Percentiles rank a stretch among this genome's conserved stretches.
These are phyloP conservation scores for Lydus trimaculatus DNA, from an alignment of 2,888 invertebrate genomes.

Conservation along the genomic window DNA sequence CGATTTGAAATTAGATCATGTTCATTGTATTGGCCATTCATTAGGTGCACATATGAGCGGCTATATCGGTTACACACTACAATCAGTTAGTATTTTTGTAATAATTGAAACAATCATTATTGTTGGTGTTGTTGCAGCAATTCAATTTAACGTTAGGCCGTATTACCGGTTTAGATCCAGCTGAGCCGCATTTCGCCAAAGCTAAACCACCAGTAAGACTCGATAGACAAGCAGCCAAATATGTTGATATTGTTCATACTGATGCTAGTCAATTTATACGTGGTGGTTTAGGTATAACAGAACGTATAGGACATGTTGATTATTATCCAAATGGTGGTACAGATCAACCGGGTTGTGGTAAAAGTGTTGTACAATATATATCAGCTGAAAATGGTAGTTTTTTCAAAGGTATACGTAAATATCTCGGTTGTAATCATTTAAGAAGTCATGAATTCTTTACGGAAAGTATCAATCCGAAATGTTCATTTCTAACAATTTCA, in stretches of 20 bases:
- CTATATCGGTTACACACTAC: slow-evolving; percentile 80
- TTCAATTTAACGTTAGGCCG: slow-evolving; percentile 76
- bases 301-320: slow-evolving; percentile 87
- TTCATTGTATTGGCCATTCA: slow-evolving; percentile 88
- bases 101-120: background rate
- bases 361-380: slow-evolving; percentile 70
- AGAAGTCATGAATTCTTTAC: slow-evolving; percentile 83
- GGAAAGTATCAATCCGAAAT: slow-evolving; percentile 80
- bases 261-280: slow-evolving; percentile 81
- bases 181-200: slow-evolving; percentile 88
- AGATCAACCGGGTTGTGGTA: slow-evolving; percentile 75
- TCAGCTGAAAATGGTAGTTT: slow-evolving; percentile 70
- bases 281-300: slow-evolving; percentile 81
- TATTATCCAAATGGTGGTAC: slow-evolving; percentile 92
- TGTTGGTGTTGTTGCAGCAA: slow-evolving; percentile 59
- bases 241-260: slow-evolving; percentile 90
- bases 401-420: slow-evolving; percentile 65
- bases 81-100: slow-evolving; percentile 61
- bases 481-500: slow-evolving; percentile 79
- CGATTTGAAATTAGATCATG: slow-evolving; percentile 66
- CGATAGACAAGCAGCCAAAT: slow-evolving; percentile 85
- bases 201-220: slow-evolving; percentile 82
- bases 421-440: slow-evolving; percentile 87
- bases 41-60: slow-evolving; percentile 85
- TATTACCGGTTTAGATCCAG: slow-evolving; percentile 90